Conservation (phyloP, 64 coral and sea anemone genomes). For the Orbicella faveolata region DNA sequence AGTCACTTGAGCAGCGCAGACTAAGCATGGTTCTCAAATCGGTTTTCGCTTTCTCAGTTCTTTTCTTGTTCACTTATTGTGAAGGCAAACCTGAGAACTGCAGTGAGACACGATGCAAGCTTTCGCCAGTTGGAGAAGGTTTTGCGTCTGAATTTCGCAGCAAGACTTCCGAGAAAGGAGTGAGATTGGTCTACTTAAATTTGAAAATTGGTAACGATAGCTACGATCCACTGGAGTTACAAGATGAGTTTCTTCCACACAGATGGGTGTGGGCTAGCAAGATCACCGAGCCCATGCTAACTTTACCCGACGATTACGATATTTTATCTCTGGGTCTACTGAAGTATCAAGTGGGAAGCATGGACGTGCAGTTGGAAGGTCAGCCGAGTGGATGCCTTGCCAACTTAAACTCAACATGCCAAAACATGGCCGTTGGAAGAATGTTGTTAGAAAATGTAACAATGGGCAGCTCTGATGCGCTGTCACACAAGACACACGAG, state of each 20-base stretch:
- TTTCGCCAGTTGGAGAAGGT: neutral
- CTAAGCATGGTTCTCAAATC: too few relatives aligned
- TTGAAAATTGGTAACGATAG: neutral
- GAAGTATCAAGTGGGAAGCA: neutral
- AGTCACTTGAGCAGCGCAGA: too few relatives aligned
- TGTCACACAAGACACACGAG: neutral
- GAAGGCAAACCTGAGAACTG: too few relatives aligned
- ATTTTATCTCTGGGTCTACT: neutral
- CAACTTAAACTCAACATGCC: neutral
- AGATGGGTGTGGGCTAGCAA: neutral
- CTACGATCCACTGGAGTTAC: constrained; percentile 7
- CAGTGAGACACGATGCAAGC: neutral
- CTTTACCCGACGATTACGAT: neutral
- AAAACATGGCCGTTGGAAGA: neutral
- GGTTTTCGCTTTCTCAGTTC: too few relatives aligned
- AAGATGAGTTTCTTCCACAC: neutral
- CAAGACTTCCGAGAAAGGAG: neutral
- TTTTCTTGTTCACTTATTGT: too few relatives aligned
- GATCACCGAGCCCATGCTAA: neutral
- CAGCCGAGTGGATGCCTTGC: neutral
- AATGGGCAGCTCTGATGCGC: neutral
- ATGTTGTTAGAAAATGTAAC: neutral
- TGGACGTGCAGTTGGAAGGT: neutral
- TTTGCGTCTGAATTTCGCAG: neutral
- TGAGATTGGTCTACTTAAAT: constrained; percentile 1